Evolutionary conservation across 2,888 invertebrate genomes (phyloP).

Genomic region (Torymus aiolomorphi): DNA sequence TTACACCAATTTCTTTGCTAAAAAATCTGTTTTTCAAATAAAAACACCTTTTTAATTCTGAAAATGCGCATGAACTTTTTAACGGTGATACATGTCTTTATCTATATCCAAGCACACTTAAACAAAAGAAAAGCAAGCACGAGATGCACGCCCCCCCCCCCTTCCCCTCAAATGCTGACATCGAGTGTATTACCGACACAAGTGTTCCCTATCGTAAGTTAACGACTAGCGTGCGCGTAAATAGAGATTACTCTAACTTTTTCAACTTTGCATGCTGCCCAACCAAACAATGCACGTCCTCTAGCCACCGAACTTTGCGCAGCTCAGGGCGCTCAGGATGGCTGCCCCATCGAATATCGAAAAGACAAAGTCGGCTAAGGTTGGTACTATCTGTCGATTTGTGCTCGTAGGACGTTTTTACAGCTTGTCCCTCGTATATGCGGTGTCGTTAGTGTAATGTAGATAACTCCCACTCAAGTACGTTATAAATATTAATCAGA

Average conservation of each 20-base stretch:
- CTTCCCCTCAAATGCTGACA: neutral
- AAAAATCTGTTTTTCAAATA: conserved; percentile 16
- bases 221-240: conserved; percentile 49
- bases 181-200: conserved; percentile 58
- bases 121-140: conserved; percentile 27
- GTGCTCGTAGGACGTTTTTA: conserved; percentile 11
- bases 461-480: conserved; percentile 62
- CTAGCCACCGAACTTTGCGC: conserved; percentile 87
- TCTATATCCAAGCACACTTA: conserved; percentile 12
- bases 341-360: conserved; percentile 91
- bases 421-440: conserved; percentile 44
- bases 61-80: conserved; percentile 56
- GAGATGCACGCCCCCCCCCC: conserved; percentile 5
- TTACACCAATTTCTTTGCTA: too few species aligned
- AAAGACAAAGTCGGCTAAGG: conserved; percentile 92
- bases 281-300: conserved; percentile 65
- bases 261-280: conserved; percentile 74
- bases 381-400: conserved; percentile 75
- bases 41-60: conserved; percentile 41
- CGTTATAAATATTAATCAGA: conserved; percentile 57
- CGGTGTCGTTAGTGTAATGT: conserved; percentile 19
- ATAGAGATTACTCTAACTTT: conserved; percentile 58
- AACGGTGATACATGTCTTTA: conserved; percentile 26
- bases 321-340: conserved; percentile 88
- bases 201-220: conserved; percentile 66